Conservation (phyloP, 2,888 invertebrate genomes). For the Periphyllus acericola region DNA sequence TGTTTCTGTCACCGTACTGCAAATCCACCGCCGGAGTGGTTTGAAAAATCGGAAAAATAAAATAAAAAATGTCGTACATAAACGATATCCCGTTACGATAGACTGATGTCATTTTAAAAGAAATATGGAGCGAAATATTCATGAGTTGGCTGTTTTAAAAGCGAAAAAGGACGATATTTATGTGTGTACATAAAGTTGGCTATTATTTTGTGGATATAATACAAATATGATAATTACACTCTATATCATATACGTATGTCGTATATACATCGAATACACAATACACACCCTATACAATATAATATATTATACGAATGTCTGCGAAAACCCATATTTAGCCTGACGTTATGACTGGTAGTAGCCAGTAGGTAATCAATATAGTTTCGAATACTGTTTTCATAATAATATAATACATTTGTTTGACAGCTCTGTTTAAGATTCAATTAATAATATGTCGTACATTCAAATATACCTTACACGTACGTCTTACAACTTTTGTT, state of each 20-base stretch:
- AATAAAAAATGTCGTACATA: conserved; percentile 60
- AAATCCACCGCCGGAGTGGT: background rate
- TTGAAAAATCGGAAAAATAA: conserved; percentile 66
- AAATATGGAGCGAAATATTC: background rate
- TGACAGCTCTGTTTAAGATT: background rate
- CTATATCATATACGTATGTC: background rate
- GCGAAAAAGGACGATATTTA: conserved; percentile 12
- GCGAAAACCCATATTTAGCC: background rate
- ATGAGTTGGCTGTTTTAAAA: background rate
- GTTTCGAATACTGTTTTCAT: background rate
- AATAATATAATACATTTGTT: background rate
- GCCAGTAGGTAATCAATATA: no score
- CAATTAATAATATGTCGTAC: background rate
- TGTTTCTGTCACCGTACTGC: background rate
- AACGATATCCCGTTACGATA: background rate
- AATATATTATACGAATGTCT: background rate
- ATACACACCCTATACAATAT: conserved; percentile 64
- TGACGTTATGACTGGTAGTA: background rate
- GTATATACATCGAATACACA: background rate
- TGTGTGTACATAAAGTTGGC: background rate
- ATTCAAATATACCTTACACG: background rate
- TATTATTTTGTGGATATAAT: background rate
- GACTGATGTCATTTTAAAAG: conserved; percentile 9
- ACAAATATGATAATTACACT: conserved; percentile 16
- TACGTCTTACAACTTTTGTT: background rate